Percentiles rank a stretch among this genome's conserved stretches.
These are phyloP conservation scores for Phalanger gymnotis DNA, from an alignment of 2,797 vertebrate species.

Conservation along the genomic window DNA sequence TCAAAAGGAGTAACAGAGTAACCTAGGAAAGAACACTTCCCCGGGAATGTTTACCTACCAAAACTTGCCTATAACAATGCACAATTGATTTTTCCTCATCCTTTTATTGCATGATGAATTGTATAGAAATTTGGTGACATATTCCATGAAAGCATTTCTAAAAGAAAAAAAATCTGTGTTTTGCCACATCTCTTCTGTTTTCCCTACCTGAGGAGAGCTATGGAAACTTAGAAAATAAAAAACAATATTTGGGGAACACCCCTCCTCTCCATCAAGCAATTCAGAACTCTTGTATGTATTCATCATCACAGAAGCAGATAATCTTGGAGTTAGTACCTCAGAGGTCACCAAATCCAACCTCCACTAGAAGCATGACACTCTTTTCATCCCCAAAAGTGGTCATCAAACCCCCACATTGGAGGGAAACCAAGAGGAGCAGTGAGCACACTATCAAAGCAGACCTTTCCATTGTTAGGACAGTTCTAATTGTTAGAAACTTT, in stretches of 20 bases:
- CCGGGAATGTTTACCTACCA: constrained; percentile 20
- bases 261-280: neutral
- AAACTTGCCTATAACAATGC: constrained; percentile 20
- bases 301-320: neutral
- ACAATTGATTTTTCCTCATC: constrained; percentile 43
- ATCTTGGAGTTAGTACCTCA: neutral
- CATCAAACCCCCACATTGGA: neutral
- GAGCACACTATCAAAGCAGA: neutral
- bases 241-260: neutral
- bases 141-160: constrained; percentile 42
- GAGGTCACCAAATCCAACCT: neutral
- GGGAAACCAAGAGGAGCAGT: neutral
- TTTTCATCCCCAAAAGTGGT: neutral
- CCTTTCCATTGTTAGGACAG: neutral
- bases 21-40: neutral
- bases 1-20: neutral
- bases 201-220: neutral
- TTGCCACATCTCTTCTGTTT: constrained; percentile 30
- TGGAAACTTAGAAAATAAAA: neutral
- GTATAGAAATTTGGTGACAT: constrained; percentile 22
- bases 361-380: neutral
- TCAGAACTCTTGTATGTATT: neutral
- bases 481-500: neutral
- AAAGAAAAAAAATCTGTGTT: constrained; percentile 52
- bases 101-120: constrained; percentile 34